Base-by-base conservation (phyloP, 1,140 invertebrate species). In the Danaus plexippus region DNA sequence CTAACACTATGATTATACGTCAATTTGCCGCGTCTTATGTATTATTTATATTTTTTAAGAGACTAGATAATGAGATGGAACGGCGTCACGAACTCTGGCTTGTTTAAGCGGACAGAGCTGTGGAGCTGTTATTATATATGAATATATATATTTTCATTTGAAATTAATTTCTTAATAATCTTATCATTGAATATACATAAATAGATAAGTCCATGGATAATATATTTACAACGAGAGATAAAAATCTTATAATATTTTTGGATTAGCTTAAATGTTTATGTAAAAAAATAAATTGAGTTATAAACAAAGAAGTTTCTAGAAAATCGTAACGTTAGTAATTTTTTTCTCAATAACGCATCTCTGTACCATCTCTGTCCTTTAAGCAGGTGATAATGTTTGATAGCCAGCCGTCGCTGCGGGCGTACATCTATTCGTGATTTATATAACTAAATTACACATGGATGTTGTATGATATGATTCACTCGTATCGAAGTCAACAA, bases 21-120 rank as follows among this genome's bases (percentile, higher is more conserved):
- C 79, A 82, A 75, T 80, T 82, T 80, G 72, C 70, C 65, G 70
- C 67, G 68, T 67, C 64, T 64, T 57, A 49, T 42, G 52, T 63
- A 79, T 80, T 79, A 80, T 85, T 85, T 79, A 80, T 80, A 75
- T 71, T 79, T 80, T 79, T 80, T 75, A 80, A 82, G 77, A 73
- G 79, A 82, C 72, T 74, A 70, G 71, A 80, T 85, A 85, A 82
- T 82, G 75, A 82, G 77, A 64, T 69, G 61, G 57, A 69, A 71
- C 76, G 68, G 66, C 73, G 68, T 77, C 80, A 80, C 80, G 78
- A 77, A 75, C 66, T 57, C 59, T 62, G 65, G 62, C 71, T 72
- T 70, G 66, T 69, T 66, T 77, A 68, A 52, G 32, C 45, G 66
- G 47, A 73, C 67, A 80, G 11, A 57, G 53, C 40, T 3, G 69